Base-by-base conservation (phyloP, 30 jellyfish, hydroid and myxozoan genomes). In the Hydractinia symbiolongicarpus region DNA sequence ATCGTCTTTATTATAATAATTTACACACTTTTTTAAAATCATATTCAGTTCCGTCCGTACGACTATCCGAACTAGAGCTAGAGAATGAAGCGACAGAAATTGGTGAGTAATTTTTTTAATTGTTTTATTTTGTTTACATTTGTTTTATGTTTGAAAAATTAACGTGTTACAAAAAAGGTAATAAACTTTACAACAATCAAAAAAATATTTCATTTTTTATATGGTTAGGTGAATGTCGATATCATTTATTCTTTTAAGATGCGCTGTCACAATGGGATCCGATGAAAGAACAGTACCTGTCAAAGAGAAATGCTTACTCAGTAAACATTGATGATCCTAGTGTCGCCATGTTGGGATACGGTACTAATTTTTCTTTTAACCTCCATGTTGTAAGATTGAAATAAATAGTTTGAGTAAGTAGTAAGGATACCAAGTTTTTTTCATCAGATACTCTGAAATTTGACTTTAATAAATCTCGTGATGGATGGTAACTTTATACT, bases 251-350 rank as follows among this genome's bases (percentile, higher is more conserved):
- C 8, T 74, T 74, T 50, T 66, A 0, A n/a, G 54, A 50, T 14
- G 49, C 20, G 57, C 61, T 91, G 94, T 78, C 81, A 57, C 16
- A 54, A 51, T 92, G 98, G 98, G 81, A 87, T 68, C 98, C 98
- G 8, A 92, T 92, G 98, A 66, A 71, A 20, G 98, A 86, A 51
- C 96, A 75, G 40, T 92, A 51, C 79, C 19, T 67, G 61, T 92
- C 98, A 9, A 55, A 78, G 4, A 69, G 91, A 7, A 92, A 92
- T 83, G 94, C 95, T 4, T 92, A 92, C 66, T 72, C 88, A 8
- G 77, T 92, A 17, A 82, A 92, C 69, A 79, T 82, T 8, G 95
- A 86, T 58, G 95, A 92, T 69, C 96, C 98, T 11, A 86, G 76
- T 44, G 84, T 84, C 51, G 97, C 97, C 17, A 76, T 75, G 40